phyloP scores from a whole-genome alignment of 2,888 invertebrate species.

The Oeneis ivallda region DNA sequence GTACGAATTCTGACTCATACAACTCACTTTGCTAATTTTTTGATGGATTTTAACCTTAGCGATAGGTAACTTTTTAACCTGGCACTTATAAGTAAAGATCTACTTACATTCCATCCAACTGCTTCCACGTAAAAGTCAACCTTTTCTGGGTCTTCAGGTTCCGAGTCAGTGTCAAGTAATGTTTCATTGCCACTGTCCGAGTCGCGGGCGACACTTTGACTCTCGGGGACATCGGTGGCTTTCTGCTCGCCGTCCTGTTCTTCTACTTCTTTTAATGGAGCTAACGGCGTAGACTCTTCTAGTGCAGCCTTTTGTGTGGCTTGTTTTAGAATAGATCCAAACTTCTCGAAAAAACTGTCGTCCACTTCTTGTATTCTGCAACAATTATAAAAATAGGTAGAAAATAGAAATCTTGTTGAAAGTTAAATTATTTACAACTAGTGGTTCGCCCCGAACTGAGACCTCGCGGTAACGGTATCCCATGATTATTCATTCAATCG shows the following conservation, averaged over 20 bases:
- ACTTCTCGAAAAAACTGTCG: constrained; percentile 92
- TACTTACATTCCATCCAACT: constrained; percentile 89
- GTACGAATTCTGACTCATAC: too few species aligned
- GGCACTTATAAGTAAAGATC: too few species aligned
- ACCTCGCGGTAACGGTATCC: too few species aligned
- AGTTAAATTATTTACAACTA: too few species aligned
- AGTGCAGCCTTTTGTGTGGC: constrained; percentile 81
- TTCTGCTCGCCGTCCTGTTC: constrained; percentile 72
- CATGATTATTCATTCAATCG: too few species aligned
- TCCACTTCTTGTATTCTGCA: constrained; percentile 90
- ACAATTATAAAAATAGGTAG: constrained; percentile 45
- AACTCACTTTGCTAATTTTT: too few species aligned
- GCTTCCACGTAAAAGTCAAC: constrained; percentile 84
- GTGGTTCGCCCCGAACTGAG: too few species aligned
- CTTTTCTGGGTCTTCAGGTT: constrained; percentile 84
- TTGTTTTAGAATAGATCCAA: constrained; percentile 87
- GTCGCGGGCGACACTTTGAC: constrained; percentile 60
- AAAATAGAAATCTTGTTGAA: too few species aligned
- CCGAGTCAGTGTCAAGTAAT: constrained; percentile 84
- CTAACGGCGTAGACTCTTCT: constrained; percentile 80
- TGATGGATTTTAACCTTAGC: too few species aligned
- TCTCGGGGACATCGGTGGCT: constrained; percentile 62
- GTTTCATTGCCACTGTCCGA: constrained; percentile 81
- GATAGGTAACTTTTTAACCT: too few species aligned
- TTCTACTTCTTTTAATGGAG: constrained; percentile 73